Base-by-base conservation (phyloP, 2,797 vertebrate genomes). In the Sebastes matsubarae region DNA sequence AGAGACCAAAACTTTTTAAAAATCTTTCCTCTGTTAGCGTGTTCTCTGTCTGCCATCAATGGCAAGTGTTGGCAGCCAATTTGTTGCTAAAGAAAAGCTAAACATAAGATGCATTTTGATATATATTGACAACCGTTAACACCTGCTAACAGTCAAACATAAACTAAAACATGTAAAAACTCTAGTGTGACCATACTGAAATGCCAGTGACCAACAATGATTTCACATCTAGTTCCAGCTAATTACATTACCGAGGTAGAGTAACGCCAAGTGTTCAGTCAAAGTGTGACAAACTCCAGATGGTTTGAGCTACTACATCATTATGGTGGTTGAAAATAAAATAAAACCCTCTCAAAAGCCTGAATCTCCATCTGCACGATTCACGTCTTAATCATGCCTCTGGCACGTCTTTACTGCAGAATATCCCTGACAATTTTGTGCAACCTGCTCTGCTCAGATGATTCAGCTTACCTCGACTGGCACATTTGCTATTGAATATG, bases 341-440 rank as follows among this genome's bases (percentile, higher is more conserved):
- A 88, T 32, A 64, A 84, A 88, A 78, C 52, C 75, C 63, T 20
- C 61, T 82, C 58, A 66, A 76, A 76, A 83, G 78, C 77, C 77
- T 13, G 46, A 82, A 58, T 83, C 79, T 78, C 83, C 85, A 87
- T 91, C 83, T 92, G 85, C 65, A 84, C 20, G 11, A 75, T 88
- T 10, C 55, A 38, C 32, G 6, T 77, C 66, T 86, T 75, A 85
- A 88, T 86, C 65, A 42, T 25, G 68, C 64, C 52, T 76, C 64
- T 84, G 84, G 57, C 77, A 73, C 27, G 32, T 86, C 36, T 78
- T 59, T 32, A 42, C 76, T 76, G 42, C 70, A 73, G 34, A 80
- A 77, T 84, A 77, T 86, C 83, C 59, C 65, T 74, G 54, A 81
- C 76, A 80, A 71, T 83, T 74, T 50, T 77, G 24, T 34, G 52